Percentiles rank a stretch among this genome's conserved stretches.
Conservation (phyloP, 2,888 invertebrate species). For the Lamellibrachia columna region DNA sequence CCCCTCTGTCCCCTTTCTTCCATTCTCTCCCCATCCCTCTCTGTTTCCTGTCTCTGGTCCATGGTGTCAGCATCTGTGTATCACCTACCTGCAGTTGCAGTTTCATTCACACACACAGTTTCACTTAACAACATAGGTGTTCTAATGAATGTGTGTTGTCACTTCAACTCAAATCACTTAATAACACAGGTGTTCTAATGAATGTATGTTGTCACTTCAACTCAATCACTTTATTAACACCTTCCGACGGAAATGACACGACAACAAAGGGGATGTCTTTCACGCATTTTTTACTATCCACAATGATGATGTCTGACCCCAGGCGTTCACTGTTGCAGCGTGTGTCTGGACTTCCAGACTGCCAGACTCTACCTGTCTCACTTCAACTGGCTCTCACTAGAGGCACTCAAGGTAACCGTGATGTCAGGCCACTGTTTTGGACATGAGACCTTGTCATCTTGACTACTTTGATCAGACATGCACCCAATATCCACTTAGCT, state of each 20-base stretch:
- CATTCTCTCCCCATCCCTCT: background rate
- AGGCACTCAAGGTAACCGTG: constrained; percentile 68
- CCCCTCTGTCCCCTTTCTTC: too few relatives aligned
- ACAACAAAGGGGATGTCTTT: constrained; percentile 80
- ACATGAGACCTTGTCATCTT: too few relatives aligned
- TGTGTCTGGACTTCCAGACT: constrained; percentile 85
- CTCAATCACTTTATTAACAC: constrained; percentile 71
- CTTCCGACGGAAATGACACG: constrained; percentile 80
- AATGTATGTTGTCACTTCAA: background rate
- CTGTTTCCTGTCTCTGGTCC: background rate
- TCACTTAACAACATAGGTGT: background rate
- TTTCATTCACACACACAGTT: too few relatives aligned
- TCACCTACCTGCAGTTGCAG: too few relatives aligned
- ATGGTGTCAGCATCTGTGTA: too few relatives aligned
- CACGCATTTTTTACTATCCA: background rate
- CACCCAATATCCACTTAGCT: too few relatives aligned
- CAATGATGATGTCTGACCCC: background rate
- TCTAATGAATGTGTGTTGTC: background rate
- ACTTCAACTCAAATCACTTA: too few relatives aligned
- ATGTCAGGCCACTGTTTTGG: too few relatives aligned
- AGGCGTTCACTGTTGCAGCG: constrained; percentile 42
- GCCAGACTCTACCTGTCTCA: constrained; percentile 93
- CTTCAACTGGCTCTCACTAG: constrained; percentile 83
- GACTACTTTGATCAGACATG: too few relatives aligned
- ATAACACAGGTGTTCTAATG: too few relatives aligned